Evolutionary conservation across 2,888 invertebrate species (phyloP).

Genomic region (Lamellibrachia satsuma): DNA sequence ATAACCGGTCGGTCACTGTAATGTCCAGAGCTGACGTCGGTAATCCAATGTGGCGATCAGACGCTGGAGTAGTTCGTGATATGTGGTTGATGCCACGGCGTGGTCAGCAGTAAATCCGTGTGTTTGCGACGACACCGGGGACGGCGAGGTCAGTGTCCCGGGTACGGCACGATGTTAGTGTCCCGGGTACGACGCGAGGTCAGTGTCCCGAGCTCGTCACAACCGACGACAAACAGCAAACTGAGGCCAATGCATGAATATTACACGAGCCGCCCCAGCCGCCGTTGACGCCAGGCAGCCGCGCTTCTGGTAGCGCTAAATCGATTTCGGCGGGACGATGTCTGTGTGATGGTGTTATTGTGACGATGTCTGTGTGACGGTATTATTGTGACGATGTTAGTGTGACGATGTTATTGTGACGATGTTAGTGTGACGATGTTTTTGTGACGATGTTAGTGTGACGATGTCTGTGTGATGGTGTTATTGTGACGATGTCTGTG

Average conservation of each 20-base stretch:
- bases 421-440: background rate
- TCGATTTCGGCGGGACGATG: background rate
- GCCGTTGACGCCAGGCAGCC: background rate
- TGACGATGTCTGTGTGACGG: no score
- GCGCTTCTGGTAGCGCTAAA: background rate
- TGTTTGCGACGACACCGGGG: background rate
- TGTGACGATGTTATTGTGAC: background rate
- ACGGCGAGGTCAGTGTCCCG: background rate
- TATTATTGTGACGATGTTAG: background rate
- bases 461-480: background rate
- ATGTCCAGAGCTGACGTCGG: background rate
- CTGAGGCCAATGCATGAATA: constrained; percentile 4
- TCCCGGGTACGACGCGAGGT: background rate
- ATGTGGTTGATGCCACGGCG: background rate
- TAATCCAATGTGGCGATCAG: background rate
- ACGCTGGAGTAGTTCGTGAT: background rate
- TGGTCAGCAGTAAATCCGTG: background rate
- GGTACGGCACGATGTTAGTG: background rate
- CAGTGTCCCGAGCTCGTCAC: background rate
- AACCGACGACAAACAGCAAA: constrained; percentile 9
- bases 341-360: background rate
- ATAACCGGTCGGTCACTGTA: background rate
- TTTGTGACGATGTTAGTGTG: background rate
- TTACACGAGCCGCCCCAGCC: background rate
- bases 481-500: background rate